Conservation (phyloP, 2,113 vertebrate species). For the Amphiprion ocellaris region DNA sequence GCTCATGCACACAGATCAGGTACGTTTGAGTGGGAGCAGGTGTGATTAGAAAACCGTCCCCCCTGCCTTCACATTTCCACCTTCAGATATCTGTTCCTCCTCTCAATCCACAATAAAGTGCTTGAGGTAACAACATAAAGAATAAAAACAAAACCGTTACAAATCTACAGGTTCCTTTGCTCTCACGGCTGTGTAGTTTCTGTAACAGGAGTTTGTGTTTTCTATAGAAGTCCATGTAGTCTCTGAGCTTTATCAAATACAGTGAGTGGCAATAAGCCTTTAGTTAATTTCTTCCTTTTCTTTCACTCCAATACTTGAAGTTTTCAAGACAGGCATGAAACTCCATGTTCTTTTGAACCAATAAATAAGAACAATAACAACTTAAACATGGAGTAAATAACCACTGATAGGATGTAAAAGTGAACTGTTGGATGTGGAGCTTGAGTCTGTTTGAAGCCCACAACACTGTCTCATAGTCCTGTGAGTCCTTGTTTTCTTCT, state of each 20-base stretch:
- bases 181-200: constrained; percentile 39
- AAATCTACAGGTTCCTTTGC: constrained; percentile 48
- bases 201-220: constrained; percentile 49
- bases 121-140: constrained; percentile 72
- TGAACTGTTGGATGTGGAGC: constrained; percentile 5
- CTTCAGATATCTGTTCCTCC: constrained; percentile 10
- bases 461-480: constrained; percentile 10
- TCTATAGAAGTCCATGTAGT: neutral
- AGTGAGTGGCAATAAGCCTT: constrained; percentile 3
- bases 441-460: constrained; percentile 39
- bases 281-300: constrained; percentile 18
- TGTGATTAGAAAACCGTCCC: constrained; percentile 5
- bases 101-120: constrained; percentile 80
- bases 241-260: constrained; percentile 30
- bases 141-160: constrained; percentile 42
- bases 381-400: constrained; percentile 65
- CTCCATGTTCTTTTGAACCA: constrained; percentile 65
- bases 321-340: constrained; percentile 62
- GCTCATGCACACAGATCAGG: constrained; percentile 25
- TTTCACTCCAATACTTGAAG: constrained; percentile 60
- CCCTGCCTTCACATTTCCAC: constrained; percentile 42
- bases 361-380: constrained; percentile 82
- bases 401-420: constrained; percentile 43
- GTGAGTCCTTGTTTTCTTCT: constrained; percentile 31
- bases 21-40: neutral